Percentiles rank a stretch among this genome's conserved stretches.
Evolutionary conservation across 2,797 vertebrate species (phyloP).

Genomic region (Coranthus polyacanthus): DNA sequence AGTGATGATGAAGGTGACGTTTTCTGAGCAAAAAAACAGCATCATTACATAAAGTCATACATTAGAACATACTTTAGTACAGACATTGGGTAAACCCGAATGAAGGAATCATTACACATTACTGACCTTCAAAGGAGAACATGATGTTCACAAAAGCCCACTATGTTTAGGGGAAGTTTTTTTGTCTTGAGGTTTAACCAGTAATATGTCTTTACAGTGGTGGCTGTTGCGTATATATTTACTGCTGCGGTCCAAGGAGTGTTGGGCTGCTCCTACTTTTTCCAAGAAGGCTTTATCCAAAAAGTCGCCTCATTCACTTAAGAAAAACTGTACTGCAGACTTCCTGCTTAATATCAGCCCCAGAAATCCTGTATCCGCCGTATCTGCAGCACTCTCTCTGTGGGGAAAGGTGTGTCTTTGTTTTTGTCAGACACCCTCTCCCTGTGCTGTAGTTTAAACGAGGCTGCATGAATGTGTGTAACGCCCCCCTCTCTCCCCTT

Average conservation of each 20-base stretch:
- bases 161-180: not conserved
- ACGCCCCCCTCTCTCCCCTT: conserved; percentile 73
- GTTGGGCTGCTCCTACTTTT: no score
- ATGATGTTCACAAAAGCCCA: not conserved
- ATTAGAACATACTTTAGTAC: no score
- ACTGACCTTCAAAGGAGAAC: not conserved
- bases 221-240: not conserved
- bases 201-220: not conserved
- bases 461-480: conserved; percentile 61
- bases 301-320: not conserved
- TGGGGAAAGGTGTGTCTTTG: conserved; percentile 33
- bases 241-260: not conserved
- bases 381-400: conserved; percentile 16
- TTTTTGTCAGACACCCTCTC: conserved; percentile 35
- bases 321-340: conserved; percentile 15
- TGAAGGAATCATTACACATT: conserved; percentile 3
- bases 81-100: not conserved
- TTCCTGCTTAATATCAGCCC: not conserved
- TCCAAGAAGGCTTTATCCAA: conserved; percentile 1
- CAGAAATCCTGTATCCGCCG: conserved; percentile 1
- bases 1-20: not conserved
- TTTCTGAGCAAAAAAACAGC: not conserved
- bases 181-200: not conserved
- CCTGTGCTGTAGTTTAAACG: conserved; percentile 31
- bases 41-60: not conserved